These are phyloP conservation scores for Lamproptera curius DNA, from an alignment of 2,888 invertebrate species.

Conservation along the genomic window DNA sequence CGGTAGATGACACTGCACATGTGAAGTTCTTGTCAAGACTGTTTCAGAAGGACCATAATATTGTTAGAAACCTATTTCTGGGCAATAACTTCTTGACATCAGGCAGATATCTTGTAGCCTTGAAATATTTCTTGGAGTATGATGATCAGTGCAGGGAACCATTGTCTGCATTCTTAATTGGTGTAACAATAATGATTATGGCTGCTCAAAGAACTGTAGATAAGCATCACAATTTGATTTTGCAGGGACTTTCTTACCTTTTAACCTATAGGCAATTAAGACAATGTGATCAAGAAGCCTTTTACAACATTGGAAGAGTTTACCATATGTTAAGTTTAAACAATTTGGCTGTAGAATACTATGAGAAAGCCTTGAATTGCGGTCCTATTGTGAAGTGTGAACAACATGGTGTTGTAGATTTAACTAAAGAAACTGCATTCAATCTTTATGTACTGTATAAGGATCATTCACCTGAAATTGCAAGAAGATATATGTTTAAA, in stretches of 20 bases:
- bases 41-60: slow-evolving; percentile 69
- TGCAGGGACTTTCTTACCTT: slow-evolving; percentile 85
- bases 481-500: slow-evolving; percentile 86
- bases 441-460: slow-evolving; percentile 93
- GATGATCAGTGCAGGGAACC: slow-evolving; percentile 84
- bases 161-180: slow-evolving; percentile 85
- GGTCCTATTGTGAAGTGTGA: slow-evolving; percentile 69
- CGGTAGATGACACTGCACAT: slow-evolving; percentile 87
- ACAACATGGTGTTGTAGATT: slow-evolving; percentile 80
- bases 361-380: slow-evolving; percentile 87
- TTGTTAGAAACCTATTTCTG: slow-evolving; percentile 82
- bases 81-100: slow-evolving; percentile 91
- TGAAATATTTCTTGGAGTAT: slow-evolving; percentile 88
- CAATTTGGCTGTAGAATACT: slow-evolving; percentile 89
- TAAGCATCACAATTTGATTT: slow-evolving; percentile 86
- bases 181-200: slow-evolving; percentile 87
- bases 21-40: slow-evolving; percentile 86
- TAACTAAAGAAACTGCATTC: slow-evolving; percentile 90
- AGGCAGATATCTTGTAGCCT: slow-evolving; percentile 90
- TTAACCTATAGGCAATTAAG: slow-evolving; percentile 86
- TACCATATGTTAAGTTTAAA: slow-evolving; percentile 91
- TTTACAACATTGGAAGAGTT: slow-evolving; percentile 91
- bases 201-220: slow-evolving; percentile 89
- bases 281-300: slow-evolving; percentile 88
- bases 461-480: slow-evolving; percentile 85